Conservation (phyloP, 2,113 vertebrate species). For the Paramisgurnus dabryanus region DNA sequence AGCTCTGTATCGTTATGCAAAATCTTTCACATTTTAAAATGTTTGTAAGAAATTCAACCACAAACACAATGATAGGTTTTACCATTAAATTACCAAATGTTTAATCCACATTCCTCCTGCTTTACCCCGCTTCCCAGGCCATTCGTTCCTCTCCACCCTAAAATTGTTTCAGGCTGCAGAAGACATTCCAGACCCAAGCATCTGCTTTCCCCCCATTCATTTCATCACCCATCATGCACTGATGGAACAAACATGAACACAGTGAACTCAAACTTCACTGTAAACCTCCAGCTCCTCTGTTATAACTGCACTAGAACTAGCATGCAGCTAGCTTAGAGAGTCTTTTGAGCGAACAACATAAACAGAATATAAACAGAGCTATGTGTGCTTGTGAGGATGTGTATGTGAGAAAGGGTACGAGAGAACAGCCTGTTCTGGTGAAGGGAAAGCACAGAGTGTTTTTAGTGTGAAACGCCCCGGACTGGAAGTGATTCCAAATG, state of each 20-base stretch:
- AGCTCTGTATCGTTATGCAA: not conserved
- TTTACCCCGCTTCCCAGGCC: constrained; percentile 10
- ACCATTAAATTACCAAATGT: not conserved
- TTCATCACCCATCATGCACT: constrained; percentile 46
- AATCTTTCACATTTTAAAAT: not conserved
- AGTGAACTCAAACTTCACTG: constrained; percentile 9
- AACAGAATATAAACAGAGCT: constrained; percentile 34
- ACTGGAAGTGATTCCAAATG: constrained; percentile 62
- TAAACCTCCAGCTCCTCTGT: constrained; percentile 12
- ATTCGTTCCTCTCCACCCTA: constrained; percentile 36
- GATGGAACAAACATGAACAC: constrained; percentile 36
- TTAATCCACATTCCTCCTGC: not conserved
- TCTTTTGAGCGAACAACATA: constrained; percentile 27
- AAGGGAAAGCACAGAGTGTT: constrained; percentile 53
- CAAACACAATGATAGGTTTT: not conserved
- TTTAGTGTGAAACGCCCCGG: constrained; percentile 53
- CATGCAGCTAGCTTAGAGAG: constrained; percentile 24
- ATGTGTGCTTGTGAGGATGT: constrained; percentile 38
- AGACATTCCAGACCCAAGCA: constrained; percentile 55
- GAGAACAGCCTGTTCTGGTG: constrained; percentile 57
- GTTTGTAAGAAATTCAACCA: not conserved
- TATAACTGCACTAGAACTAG: constrained; percentile 18
- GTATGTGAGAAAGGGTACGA: constrained; percentile 39
- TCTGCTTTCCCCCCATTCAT: constrained; percentile 43
- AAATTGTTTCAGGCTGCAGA: constrained; percentile 61